Percentiles rank a stretch among this genome's conserved stretches.
Conservation (phyloP, 2,113 vertebrate species). For the Etheostoma cragini region DNA sequence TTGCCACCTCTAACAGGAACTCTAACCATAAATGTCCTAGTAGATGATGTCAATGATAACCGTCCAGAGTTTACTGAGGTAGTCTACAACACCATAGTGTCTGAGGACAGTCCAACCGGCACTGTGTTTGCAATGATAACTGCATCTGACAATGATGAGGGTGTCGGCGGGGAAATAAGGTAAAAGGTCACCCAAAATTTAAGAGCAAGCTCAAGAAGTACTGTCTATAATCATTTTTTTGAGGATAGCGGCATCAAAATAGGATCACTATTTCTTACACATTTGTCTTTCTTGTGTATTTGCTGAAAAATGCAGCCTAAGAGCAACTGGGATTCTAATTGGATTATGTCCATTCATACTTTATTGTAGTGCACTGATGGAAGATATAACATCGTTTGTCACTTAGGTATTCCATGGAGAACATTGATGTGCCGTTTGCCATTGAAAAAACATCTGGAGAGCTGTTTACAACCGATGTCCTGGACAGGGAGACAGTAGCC, state of each 20-base stretch:
- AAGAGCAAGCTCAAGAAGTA: background rate
- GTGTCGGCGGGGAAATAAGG: constrained; percentile 78
- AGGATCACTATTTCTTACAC: background rate
- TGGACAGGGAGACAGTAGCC: constrained; percentile 80
- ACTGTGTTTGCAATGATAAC: constrained; percentile 77
- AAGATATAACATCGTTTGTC: background rate
- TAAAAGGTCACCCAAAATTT: constrained; percentile 40
- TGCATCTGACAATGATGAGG: constrained; percentile 79
- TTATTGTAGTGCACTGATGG: background rate
- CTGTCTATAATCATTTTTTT: background rate
- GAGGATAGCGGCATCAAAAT: background rate
- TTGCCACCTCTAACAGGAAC: constrained; percentile 79
- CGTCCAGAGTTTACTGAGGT: constrained; percentile 74
- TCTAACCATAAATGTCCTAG: constrained; percentile 73
- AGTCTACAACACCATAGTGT: constrained; percentile 71
- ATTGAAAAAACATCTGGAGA: constrained; percentile 80
- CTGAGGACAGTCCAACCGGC: constrained; percentile 77
- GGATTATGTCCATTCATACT: background rate
- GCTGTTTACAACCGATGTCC: constrained; percentile 70
- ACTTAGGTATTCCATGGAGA: constrained; percentile 79
- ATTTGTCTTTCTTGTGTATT: background rate
- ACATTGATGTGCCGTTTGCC: constrained; percentile 68
- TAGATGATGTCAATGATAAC: constrained; percentile 85
- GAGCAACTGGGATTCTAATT: background rate
- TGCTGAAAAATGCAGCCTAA: background rate